phyloP scores from a whole-genome alignment of 2,888 invertebrate species.

The Meteorus colon region DNA sequence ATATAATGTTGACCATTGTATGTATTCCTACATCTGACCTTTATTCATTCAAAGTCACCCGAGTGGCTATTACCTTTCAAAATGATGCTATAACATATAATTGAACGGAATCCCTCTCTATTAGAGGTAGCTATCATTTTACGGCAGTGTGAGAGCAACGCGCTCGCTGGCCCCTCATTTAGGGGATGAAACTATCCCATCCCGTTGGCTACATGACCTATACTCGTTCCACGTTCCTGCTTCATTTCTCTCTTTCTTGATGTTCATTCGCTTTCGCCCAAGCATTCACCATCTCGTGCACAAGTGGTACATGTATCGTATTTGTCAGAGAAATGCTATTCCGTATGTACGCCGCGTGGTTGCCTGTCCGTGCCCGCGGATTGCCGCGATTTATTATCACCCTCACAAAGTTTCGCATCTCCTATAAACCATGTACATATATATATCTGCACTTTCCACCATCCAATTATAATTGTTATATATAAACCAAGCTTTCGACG shows the following conservation, averaged over 20 bases:
- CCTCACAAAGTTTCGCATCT: slow-evolving; percentile 51
- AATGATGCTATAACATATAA: slow-evolving; percentile 65
- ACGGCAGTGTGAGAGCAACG: slow-evolving; percentile 53
- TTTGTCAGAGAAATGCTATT: slow-evolving; percentile 63
- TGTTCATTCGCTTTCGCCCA: slow-evolving; percentile 28
- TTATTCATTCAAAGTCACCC: slow-evolving; percentile 1
- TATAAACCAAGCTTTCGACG: background rate
- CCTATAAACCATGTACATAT: background rate
- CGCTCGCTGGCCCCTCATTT: slow-evolving; percentile 55
- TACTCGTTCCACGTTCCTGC: slow-evolving; percentile 23
- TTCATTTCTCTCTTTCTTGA: slow-evolving; percentile 33
- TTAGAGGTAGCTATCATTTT: slow-evolving; percentile 63
- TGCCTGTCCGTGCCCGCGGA: slow-evolving; percentile 53
- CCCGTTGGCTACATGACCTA: slow-evolving; percentile 32
- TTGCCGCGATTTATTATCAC: slow-evolving; percentile 63
- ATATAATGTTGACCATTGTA: background rate
- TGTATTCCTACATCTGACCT: background rate
- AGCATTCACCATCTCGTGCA: slow-evolving; percentile 43
- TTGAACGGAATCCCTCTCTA: slow-evolving; percentile 67
- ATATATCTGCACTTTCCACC: background rate
- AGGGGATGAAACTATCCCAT: slow-evolving; percentile 55
- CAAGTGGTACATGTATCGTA: slow-evolving; percentile 65
- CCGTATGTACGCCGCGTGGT: slow-evolving; percentile 61
- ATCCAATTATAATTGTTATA: background rate
- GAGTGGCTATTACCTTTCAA: slow-evolving; percentile 55